Evolutionary conservation across 1,140 invertebrate genomes (phyloP).

Genomic region (Leptinotarsa lineolata): DNA sequence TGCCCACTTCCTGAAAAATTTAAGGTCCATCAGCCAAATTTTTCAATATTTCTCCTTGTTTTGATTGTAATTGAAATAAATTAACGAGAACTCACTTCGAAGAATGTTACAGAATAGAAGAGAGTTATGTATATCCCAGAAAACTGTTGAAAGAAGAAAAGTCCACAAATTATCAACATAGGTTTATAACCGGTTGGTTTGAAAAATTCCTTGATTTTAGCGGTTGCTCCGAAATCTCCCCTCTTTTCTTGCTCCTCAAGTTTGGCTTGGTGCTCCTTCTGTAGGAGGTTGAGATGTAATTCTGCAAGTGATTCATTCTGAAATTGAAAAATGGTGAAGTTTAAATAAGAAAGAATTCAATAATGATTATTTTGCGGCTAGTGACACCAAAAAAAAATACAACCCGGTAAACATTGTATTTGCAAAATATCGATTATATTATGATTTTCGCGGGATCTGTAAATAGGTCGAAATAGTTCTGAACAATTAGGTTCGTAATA

Average conservation of each 20-base stretch:
- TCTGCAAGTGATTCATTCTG: constrained; percentile 47
- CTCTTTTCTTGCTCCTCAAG: constrained; percentile 43
- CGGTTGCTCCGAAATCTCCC: constrained; percentile 32
- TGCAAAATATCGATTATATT: too few species aligned
- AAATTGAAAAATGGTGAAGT: neutral
- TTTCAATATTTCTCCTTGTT: too few species aligned
- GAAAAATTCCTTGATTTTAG: constrained; percentile 56
- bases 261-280: constrained; percentile 57
- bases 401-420: too few species aligned
- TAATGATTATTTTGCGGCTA: too few species aligned
- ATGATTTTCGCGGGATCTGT: too few species aligned
- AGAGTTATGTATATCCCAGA: constrained; percentile 70
- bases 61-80: neutral
- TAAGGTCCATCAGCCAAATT: neutral
- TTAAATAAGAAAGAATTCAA: too few species aligned
- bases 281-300: constrained; percentile 53
- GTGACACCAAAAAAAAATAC: too few species aligned
- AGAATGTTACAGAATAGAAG: constrained; percentile 71
- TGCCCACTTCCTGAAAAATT: constrained; percentile 58
- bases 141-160: constrained; percentile 68
- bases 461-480: too few species aligned
- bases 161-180: constrained; percentile 60
- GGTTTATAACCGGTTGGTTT: constrained; percentile 67
- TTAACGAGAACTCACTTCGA: constrained; percentile 54
- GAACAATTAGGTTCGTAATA: too few species aligned